phyloP scores from a whole-genome alignment of 2,113 vertebrate species.

The Zosterops borbonicus region DNA sequence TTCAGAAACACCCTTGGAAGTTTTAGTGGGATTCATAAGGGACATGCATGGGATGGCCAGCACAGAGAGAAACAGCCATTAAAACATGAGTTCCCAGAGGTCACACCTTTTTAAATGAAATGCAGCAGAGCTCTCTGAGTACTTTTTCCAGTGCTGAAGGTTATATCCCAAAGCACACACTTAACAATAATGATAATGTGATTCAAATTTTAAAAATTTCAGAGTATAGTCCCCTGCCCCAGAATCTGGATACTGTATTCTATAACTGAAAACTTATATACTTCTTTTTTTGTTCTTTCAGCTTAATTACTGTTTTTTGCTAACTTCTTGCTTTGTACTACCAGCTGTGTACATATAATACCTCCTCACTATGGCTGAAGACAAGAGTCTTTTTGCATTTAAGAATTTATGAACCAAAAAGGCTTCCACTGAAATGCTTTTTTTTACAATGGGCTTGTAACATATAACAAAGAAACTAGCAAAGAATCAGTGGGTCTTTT shows the following conservation, averaged over 20 bases:
- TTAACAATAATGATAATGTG: background rate
- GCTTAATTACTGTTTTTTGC: background rate
- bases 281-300: background rate
- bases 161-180: background rate
- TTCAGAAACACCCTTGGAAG: background rate
- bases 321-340: background rate
- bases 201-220: background rate
- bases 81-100: background rate
- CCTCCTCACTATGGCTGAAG: background rate
- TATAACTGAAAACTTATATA: background rate
- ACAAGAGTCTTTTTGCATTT: background rate
- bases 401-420: background rate
- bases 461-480: background rate
- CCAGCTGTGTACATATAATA: background rate
- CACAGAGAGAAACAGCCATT: background rate
- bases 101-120: background rate
- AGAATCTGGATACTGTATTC: background rate
- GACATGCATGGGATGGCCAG: background rate
- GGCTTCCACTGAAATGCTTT: rapidly evolving
- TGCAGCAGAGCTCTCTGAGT: background rate
- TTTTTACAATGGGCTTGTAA: background rate
- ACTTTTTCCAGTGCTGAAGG: background rate
- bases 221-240: rapidly evolving
- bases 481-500: background rate
- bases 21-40: background rate